Base-by-base conservation (phyloP, 2,113 vertebrate species). In the Calonectris borealis region DNA sequence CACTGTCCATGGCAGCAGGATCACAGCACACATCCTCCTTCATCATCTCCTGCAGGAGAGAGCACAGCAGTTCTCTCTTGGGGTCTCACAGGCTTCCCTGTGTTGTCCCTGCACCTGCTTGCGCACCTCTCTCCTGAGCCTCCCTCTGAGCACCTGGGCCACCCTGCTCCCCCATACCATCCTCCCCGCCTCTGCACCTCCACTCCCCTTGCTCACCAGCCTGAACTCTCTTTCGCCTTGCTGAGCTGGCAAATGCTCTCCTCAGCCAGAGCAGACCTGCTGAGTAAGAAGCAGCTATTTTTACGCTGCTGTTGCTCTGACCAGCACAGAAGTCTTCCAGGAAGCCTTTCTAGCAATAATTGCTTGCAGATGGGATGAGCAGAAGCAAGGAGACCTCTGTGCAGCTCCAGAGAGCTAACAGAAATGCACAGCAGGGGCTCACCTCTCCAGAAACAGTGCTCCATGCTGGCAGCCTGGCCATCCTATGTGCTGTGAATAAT, bases 1-100 rank as follows among this genome's bases (percentile, higher is more conserved):
- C 98, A 4, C 98, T 99, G 96, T 98, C 96, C 98, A 98, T 98
- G 85, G 83, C 90, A 42, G 82, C 98, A 14, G 98, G 98, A 65
- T 98, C 97, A 95, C 98, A 98, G 62, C 54, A 95, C 22, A 4
- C 90, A 9, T 98, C 98, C 90, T 98, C 98, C 93, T 97, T 97
- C 95, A 96, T 94, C 98, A 98, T 98, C 92, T 98, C 98, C 98
- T 99, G 97, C 70, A 86, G 44, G 42, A 72, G 55, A 51, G 80
- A 81, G 49, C 68, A 80, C 26, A 86, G 58, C 42, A 76, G 15
- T 68, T 72, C 42, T 70, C 49, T 70, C 51, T 18, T 46, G 27
- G 51, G 40, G 32, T 78, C 71, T 79, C 88, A 70, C 58, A 65
- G 46, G 46, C 52, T 91, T 76, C 52, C n/a, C 32, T 58, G 22